Percentiles rank a stretch among this genome's conserved stretches.
phyloP scores from a whole-genome alignment of 2,797 vertebrate genomes.

The Fistularia tabacaria region DNA sequence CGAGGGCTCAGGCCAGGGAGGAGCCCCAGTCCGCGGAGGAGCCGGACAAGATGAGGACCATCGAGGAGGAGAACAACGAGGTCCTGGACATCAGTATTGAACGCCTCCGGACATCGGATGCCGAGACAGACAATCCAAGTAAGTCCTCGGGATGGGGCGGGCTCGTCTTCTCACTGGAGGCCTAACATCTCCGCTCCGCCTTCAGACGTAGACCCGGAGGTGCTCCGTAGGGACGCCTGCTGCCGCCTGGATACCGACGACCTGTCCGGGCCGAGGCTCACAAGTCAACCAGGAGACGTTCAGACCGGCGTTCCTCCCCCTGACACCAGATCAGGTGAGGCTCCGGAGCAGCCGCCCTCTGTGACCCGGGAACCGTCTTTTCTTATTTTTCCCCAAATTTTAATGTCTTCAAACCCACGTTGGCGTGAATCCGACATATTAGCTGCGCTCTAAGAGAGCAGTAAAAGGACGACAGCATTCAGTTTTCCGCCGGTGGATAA shows the following conservation, averaged over 20 bases:
- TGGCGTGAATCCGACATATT: no score
- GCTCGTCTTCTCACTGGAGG: no score
- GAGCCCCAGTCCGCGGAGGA: constrained; percentile 45
- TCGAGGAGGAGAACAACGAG: constrained; percentile 65
- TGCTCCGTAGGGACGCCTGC: constrained; percentile 72
- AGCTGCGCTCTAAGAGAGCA: no score
- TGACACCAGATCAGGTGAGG: constrained; percentile 57
- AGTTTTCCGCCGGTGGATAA: no score
- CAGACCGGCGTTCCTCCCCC: constrained; percentile 41
- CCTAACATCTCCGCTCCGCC: neutral
- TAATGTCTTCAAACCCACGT: no score
- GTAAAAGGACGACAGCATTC: no score
- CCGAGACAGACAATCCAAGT: constrained; percentile 56
- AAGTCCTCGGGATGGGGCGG: constrained; percentile 3
- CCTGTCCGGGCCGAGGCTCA: constrained; percentile 41
- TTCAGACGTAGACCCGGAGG: constrained; percentile 69
- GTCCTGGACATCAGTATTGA: constrained; percentile 77
- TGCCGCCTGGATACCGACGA: constrained; percentile 39
- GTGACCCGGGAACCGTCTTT: neutral
- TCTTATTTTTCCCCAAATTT: no score
- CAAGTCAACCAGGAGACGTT: constrained; percentile 27
- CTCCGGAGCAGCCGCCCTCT: neutral
- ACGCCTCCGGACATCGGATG: constrained; percentile 71
- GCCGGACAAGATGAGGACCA: constrained; percentile 77
- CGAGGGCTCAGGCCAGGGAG: constrained; percentile 27